Base-by-base conservation (phyloP, 2,888 invertebrate genomes). In the Drosophila helvetica region DNA sequence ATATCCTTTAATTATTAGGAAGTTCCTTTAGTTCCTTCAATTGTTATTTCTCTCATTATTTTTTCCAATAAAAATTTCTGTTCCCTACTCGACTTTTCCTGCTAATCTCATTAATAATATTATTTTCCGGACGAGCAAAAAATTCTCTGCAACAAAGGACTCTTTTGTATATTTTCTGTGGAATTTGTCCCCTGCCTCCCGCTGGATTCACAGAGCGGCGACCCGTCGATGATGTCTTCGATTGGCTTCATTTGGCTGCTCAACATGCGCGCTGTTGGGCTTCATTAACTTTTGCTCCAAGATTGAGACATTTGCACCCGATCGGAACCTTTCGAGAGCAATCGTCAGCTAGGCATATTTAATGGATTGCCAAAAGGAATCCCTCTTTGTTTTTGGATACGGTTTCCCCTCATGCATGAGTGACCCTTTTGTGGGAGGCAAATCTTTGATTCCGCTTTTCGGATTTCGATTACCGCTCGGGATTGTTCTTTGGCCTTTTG, bases 161-260 rank as follows among this genome's bases (percentile, higher is more conserved):
- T 55, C 55, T 48, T 43, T 22, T 42, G 43, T 25, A 18, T n/a
- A 33, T 45, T 50, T 25, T 47, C 19, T 25, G 7, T 25, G 48
- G 43, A 48, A 17, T 33, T 55, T 50, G 67, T 56, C 43, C 47
- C 56, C 66, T 48, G 42, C n/a, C 18, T 48, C 15, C 25, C 52
- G 17, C 6, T 12, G 47, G 25, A 65, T 45, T 65, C 25, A 18
- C 10, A 64, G 30, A 18, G 42, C 54, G 67, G 38, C 42, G 9
- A 10, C n/a, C 68, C 17, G 19, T 69, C 25, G 50, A 45, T 51
- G 63, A 54, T 46, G 54, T 33, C 33, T 63, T 74, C 76, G 69
- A 88, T 83, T 88, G 88, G 86, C 86, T 73, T 86, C 75, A 83
- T 83, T 86, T 80, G 81, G 66, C 65, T 74, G 70, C 63, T 72